A percentile compares a stretch with the other conserved stretches of the same genome.
Conservation (phyloP, 2,888 invertebrate species). For the Rutpela maculata region DNA sequence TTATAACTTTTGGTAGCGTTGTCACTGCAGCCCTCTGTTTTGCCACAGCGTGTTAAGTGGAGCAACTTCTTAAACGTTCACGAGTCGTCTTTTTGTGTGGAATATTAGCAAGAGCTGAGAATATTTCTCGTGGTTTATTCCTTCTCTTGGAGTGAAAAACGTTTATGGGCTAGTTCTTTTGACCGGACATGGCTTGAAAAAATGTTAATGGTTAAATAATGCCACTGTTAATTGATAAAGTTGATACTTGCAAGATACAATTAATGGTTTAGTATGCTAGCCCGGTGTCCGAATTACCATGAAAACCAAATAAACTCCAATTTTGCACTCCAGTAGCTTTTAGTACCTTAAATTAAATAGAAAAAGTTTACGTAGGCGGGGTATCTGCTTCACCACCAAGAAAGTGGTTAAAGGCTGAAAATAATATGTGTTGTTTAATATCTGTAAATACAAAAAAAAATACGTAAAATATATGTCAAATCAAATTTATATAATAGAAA, state of each 20-base stretch:
- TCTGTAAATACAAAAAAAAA: too few relatives aligned
- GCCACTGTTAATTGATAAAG: not conserved
- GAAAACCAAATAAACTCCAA: too few relatives aligned
- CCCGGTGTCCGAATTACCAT: too few relatives aligned
- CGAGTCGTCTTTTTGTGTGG: not conserved
- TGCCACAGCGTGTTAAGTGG: not conserved
- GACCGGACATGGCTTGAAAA: not conserved
- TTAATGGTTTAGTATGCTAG: not conserved
- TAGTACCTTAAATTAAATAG: too few relatives aligned
- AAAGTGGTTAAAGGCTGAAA: too few relatives aligned
- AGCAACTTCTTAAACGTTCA: not conserved
- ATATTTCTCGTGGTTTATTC: not conserved
- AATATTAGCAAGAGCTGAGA: not conserved
- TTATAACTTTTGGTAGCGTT: conserved; percentile 32
- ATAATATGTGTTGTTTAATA: too few relatives aligned
- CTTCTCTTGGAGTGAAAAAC: not conserved
- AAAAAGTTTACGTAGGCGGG: too few relatives aligned
- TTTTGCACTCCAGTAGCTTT: too few relatives aligned
- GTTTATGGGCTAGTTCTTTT: not conserved
- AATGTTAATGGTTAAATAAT: too few relatives aligned
- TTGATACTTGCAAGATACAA: not conserved
- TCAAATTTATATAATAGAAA: too few relatives aligned
- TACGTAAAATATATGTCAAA: too few relatives aligned
- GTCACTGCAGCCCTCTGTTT: conserved; percentile 19
- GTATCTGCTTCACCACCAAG: too few relatives aligned